phyloP scores from a whole-genome alignment of 92 coral and sea anemone genomes.

The Epizoanthus ramosus region DNA sequence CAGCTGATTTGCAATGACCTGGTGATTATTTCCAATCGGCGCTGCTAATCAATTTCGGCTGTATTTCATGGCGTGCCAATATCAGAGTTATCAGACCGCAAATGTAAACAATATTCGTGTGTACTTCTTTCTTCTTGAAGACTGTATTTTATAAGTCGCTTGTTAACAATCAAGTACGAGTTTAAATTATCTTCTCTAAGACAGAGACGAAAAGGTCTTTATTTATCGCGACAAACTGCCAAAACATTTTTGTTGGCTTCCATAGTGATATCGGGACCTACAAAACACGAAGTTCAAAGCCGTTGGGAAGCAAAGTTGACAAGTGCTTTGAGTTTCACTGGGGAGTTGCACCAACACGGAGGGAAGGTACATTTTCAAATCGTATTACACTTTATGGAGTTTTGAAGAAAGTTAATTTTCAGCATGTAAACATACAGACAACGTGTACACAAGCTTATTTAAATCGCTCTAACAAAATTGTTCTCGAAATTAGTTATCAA shows the following conservation, averaged over 20 bases:
- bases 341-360: too few species aligned
- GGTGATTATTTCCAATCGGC: too few species aligned
- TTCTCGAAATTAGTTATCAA: background rate
- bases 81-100: too few species aligned
- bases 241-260: background rate
- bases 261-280: conserved; percentile 12
- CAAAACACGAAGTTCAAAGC: conserved; percentile 25
- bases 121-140: too few species aligned
- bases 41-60: background rate
- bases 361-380: background rate
- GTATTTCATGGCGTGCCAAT: background rate
- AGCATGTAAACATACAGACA: background rate
- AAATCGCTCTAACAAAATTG: background rate
- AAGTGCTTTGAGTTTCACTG: too few species aligned
- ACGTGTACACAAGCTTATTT: conserved; percentile 4
- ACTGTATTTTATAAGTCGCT: too few species aligned
- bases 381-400: background rate
- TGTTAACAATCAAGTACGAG: background rate
- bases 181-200: background rate
- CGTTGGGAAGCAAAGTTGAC: background rate
- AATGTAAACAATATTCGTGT: too few species aligned
- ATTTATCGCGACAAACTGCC: background rate
- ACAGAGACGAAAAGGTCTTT: background rate
- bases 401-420: background rate
- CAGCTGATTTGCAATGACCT: too few species aligned